Conservation (phyloP, 2,888 invertebrate species). For the Ferdinandea cuprea region DNA sequence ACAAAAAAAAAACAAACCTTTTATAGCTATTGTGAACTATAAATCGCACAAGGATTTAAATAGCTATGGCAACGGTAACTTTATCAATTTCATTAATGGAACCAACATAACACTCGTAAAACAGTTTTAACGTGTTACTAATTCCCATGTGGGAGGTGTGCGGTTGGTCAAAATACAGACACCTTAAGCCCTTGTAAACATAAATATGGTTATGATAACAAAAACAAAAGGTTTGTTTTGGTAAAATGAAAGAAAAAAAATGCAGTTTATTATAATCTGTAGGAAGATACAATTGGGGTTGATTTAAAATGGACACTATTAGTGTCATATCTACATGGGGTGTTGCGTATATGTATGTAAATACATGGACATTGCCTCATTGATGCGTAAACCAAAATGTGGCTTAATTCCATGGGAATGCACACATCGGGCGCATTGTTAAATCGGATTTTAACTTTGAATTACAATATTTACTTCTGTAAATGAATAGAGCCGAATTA, state of each 20-base stretch:
- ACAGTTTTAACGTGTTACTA: slow-evolving; percentile 49
- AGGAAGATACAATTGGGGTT: slow-evolving; percentile 23
- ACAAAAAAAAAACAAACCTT: slow-evolving; percentile 42
- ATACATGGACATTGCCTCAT: slow-evolving; percentile 14
- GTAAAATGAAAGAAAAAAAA: slow-evolving; percentile 23
- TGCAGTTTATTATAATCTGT: slow-evolving; percentile 42
- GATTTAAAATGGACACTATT: background rate
- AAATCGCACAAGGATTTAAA: slow-evolving; percentile 74
- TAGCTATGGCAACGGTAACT: slow-evolving; percentile 68
- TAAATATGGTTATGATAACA: slow-evolving; percentile 29
- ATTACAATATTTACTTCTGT: slow-evolving; percentile 59
- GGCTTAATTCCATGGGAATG: slow-evolving; percentile 60
- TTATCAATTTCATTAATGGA: slow-evolving; percentile 74
- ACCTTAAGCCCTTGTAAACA: slow-evolving; percentile 29
- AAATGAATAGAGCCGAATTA: slow-evolving; percentile 57
- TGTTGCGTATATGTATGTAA: background rate
- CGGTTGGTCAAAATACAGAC: slow-evolving; percentile 27
- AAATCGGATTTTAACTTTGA: slow-evolving; percentile 69
- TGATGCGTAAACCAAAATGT: slow-evolving; percentile 46
- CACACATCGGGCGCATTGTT: slow-evolving; percentile 37
- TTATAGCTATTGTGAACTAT: slow-evolving; percentile 69
- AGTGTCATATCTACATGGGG: background rate
- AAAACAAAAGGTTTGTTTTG: slow-evolving; percentile 34
- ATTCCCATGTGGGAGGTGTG: slow-evolving; percentile 42
- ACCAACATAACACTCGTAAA: slow-evolving; percentile 37